Conservation (phyloP, 2,797 vertebrate species). For the Carapus acus region DNA sequence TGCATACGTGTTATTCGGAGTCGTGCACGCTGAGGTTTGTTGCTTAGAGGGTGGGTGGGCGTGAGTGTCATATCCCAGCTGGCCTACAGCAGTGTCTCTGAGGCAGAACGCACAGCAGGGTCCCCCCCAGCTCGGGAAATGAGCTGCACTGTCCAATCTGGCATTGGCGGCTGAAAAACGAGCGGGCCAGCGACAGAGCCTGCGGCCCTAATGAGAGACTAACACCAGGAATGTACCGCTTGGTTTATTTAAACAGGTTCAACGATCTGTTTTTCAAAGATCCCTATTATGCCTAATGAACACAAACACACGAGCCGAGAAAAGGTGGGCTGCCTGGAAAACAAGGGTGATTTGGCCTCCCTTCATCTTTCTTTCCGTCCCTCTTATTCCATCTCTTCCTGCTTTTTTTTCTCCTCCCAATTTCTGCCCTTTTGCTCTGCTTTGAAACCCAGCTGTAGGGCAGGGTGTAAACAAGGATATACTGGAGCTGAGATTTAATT, state of each 20-base stretch:
- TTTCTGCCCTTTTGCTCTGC: background rate
- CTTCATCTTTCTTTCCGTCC: constrained; percentile 32
- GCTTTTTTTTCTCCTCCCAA: constrained; percentile 6
- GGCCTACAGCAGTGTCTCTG: constrained; percentile 31
- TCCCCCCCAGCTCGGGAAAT: constrained; percentile 11
- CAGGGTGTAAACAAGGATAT: constrained; percentile 19
- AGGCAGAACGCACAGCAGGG: constrained; percentile 27
- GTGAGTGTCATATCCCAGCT: constrained; percentile 32
- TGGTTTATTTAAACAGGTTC: constrained; percentile 70
- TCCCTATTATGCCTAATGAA: constrained; percentile 68
- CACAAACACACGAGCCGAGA: constrained; percentile 50
- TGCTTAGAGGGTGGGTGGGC: constrained; percentile 19
- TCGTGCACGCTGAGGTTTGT: constrained; percentile 28
- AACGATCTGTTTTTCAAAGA: constrained; percentile 70
- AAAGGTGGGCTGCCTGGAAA: constrained; percentile 49
- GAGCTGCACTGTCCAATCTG: constrained; percentile 21
- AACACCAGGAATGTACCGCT: constrained; percentile 59
- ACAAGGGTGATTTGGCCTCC: constrained; percentile 47
- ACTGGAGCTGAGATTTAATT: constrained; percentile 44
- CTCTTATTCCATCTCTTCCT: constrained; percentile 5
- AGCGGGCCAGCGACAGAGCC: constrained; percentile 36
- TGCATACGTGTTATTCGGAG: background rate
- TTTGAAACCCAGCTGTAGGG: constrained; percentile 23
- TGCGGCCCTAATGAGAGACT: constrained; percentile 63
- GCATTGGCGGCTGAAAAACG: constrained; percentile 37